phyloP scores from a whole-genome alignment of 1,140 invertebrate genomes.

The Vanessa atalanta region DNA sequence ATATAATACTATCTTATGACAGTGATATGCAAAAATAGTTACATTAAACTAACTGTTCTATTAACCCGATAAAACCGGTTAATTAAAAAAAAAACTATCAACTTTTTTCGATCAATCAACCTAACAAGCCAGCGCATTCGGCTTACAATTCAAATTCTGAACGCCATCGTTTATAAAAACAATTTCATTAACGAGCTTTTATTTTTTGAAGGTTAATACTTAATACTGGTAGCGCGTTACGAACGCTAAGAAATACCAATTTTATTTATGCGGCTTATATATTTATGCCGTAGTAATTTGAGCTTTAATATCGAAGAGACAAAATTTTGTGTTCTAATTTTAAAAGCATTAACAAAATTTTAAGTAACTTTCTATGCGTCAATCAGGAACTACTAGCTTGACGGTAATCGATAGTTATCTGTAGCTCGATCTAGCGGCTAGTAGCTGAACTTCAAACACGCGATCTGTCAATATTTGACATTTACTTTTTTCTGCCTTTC shows the following conservation, averaged over 20 bases:
- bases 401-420: slow-evolving; percentile 68
- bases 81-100: slow-evolving; percentile 32
- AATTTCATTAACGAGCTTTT: slow-evolving; percentile 63
- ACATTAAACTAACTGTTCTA: slow-evolving; percentile 16
- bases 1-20: neutral
- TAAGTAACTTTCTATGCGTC: slow-evolving; percentile 64
- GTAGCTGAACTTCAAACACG: slow-evolving; percentile 52
- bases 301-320: slow-evolving; percentile 32
- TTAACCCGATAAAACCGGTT: slow-evolving; percentile 19
- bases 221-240: slow-evolving; percentile 62
- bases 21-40: slow-evolving; percentile 7
- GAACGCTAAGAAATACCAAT: slow-evolving; percentile 5
- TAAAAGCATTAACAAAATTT: slow-evolving; percentile 4
- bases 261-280: neutral
- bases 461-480: slow-evolving; percentile 44
- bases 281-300: slow-evolving; percentile 9
- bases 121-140: slow-evolving; percentile 29
- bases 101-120: slow-evolving; percentile 38
- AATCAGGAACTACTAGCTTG: slow-evolving; percentile 59
- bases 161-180: slow-evolving; percentile 52
- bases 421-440: slow-evolving; percentile 61
- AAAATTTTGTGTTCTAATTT: slow-evolving; percentile 6
- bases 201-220: slow-evolving; percentile 38
- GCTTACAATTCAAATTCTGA: slow-evolving; percentile 18
- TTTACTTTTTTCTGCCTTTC: slow-evolving; percentile 30